phyloP scores from a whole-genome alignment of 1,140 invertebrate species.

The Dermatophagoides farinae region DNA sequence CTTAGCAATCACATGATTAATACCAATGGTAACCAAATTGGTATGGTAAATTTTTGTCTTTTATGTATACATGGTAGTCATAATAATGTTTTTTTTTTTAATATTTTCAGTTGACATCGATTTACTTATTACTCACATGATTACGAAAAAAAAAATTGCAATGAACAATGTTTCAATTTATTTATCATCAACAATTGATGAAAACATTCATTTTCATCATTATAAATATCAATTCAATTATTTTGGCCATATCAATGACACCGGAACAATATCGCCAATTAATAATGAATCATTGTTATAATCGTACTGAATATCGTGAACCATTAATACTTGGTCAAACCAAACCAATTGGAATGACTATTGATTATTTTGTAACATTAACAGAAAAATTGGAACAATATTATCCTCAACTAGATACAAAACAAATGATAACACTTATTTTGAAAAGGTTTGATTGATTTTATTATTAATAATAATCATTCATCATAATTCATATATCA shows the following conservation, averaged over 20 bases:
- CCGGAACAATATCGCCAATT: neutral
- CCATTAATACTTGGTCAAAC: slow-evolving; percentile 5
- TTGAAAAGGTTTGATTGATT: slow-evolving; percentile 9
- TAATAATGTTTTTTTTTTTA: no score
- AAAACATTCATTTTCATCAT: no score
- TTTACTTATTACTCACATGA: no score
- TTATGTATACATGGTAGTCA: no score
- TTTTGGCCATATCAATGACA: neutral
- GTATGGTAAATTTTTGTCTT: no score
- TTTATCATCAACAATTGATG: no score
- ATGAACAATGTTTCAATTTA: no score
- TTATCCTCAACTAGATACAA: neutral
- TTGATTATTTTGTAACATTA: slow-evolving; percentile 2
- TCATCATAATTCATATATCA: neutral
- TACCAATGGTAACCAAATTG: no score
- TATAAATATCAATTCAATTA: no score
- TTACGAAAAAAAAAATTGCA: no score
- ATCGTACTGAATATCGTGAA: neutral
- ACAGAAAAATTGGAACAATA: neutral
- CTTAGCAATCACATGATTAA: no score
- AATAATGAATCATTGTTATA: neutral
- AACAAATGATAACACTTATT: neutral
- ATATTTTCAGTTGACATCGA: no score
- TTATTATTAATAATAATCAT: neutral
- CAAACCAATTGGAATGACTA: neutral